Base-by-base conservation (phyloP, 1,140 invertebrate species). In the Mactra quadrangularis region DNA sequence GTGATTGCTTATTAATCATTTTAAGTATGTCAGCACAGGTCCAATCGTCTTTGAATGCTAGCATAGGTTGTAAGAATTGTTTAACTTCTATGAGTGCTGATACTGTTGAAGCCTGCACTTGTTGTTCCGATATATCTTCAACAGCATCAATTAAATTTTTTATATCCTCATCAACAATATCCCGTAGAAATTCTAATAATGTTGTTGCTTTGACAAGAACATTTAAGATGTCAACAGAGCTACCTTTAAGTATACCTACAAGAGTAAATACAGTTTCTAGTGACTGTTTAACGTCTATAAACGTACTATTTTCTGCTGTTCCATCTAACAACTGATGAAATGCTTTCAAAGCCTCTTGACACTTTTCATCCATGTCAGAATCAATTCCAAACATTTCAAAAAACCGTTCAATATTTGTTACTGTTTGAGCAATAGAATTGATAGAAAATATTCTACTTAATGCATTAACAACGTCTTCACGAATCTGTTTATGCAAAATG, bases 111-210 rank as follows among this genome's bases (percentile, higher is more conserved):
- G 85, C 88, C 47, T 70, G 57, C 1, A 89, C 84, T 55, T 71
- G 81, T 35, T 86, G 85, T 38, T 89, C 87, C 31, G 87, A 89
- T 66, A 86, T 82, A 66, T 89, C 87, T 75, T 89, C 87, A 17
- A 89, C 87, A 27, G 87, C 85, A 82, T 87, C 88, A 53, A 89
- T 89, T 0, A 89, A 60, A 71, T 89, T 86, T 25, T 85, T 50
- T n/a, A 89, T 72, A 71, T 89, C 88, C 13, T 87, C 85, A 62
- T 86, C 79, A 6, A 76, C 50, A 7, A 84, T 86, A 27, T 75
- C 71, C 22, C 64, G 45, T 11, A 89, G 41, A 78, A 88, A 89
- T 19, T 84, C 70, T 19, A 89, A 50, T 11, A 89, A 47, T 13
- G 47, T 13, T n/a, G 60, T 50, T 38, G 88, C 57, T 29, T 59